Percentiles rank a stretch among this genome's conserved stretches.
phyloP scores from a whole-genome alignment of 2,888 invertebrate genomes.

The Drosophila kanekoi region DNA sequence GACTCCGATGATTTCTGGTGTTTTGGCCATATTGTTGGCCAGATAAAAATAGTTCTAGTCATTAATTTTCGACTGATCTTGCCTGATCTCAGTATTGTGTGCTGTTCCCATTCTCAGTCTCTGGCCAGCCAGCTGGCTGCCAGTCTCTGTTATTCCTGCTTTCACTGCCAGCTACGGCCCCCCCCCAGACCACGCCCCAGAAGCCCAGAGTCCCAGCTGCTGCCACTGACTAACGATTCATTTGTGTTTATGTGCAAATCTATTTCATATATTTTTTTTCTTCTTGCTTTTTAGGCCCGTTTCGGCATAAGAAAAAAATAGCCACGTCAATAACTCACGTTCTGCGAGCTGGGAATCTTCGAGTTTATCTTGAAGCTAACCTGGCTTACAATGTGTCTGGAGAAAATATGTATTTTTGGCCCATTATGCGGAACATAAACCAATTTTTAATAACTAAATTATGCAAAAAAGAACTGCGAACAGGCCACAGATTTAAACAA shows the following conservation, averaged over 20 bases:
- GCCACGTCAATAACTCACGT: conserved; percentile 52
- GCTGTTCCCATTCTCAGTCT: conserved; percentile 5
- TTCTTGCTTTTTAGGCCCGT: conserved; percentile 33
- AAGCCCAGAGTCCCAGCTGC: conserved; percentile 13
- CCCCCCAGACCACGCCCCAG: background rate
- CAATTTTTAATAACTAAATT: conserved; percentile 78
- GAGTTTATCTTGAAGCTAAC: conserved; percentile 3
- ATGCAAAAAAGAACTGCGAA: conserved; percentile 57
- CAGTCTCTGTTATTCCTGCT: conserved; percentile 22
- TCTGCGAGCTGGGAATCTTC: conserved; percentile 19
- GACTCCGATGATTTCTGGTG: background rate
- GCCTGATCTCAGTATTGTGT: conserved; percentile 12
- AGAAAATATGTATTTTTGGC: conserved; percentile 46
- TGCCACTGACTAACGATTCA: conserved; percentile 5
- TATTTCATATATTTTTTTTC: conserved; percentile 7
- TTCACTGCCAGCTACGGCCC: conserved; percentile 21
- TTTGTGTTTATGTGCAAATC: conserved; percentile 34
- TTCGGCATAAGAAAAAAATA: background rate
- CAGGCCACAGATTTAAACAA: conserved; percentile 23
- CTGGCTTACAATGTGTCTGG: conserved; percentile 12
- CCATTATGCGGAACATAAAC: conserved; percentile 72
- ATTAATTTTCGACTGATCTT: conserved; percentile 18
- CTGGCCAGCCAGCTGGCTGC: background rate
- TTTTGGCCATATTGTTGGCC: background rate
- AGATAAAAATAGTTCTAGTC: conserved; percentile 12